Conservation (phyloP, 2,888 invertebrate species). For the Drosophila fulvimacula region DNA sequence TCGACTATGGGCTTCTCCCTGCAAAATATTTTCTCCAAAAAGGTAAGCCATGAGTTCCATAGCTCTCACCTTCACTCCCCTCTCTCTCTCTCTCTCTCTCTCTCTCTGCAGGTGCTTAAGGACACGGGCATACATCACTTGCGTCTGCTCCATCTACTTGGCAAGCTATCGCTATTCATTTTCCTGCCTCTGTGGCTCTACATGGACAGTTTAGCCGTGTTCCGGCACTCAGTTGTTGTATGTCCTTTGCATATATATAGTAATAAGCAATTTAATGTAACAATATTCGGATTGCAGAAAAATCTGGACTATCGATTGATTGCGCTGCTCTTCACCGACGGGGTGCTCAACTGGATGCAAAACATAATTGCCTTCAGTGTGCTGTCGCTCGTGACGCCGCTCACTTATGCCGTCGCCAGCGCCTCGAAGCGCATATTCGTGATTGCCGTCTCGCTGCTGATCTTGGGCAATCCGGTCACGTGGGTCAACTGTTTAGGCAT, state of each 20-base stretch:
- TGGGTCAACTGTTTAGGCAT: conserved; percentile 94
- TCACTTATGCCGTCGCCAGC: conserved; percentile 98
- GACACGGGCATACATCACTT: conserved; percentile 96
- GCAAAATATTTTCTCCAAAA: conserved; percentile 98
- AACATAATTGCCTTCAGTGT: conserved; percentile 98
- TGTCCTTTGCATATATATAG: conserved; percentile 68
- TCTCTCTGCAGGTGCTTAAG: conserved; percentile 87
- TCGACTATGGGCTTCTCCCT: conserved; percentile 96
- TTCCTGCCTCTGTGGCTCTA: conserved; percentile 94
- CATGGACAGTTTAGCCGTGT: conserved; percentile 88
- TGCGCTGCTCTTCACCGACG: conserved; percentile 90
- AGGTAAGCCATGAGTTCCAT: conserved; percentile 86
- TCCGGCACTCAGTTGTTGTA: conserved; percentile 88
- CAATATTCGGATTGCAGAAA: conserved; percentile 82
- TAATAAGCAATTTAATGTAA: no score
- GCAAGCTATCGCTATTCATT: conserved; percentile 91
- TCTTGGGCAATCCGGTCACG: conserved; percentile 96
- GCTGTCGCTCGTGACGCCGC: conserved; percentile 94
- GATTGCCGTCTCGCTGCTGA: conserved; percentile 93
- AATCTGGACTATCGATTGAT: conserved; percentile 86
- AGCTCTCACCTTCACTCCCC: no score
- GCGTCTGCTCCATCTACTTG: conserved; percentile 91
- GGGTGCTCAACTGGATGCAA: conserved; percentile 96
- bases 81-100: no score
- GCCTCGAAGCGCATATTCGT: conserved; percentile 97